Conservation (phyloP, 2,888 invertebrate species). For the Salticus scenicus region DNA sequence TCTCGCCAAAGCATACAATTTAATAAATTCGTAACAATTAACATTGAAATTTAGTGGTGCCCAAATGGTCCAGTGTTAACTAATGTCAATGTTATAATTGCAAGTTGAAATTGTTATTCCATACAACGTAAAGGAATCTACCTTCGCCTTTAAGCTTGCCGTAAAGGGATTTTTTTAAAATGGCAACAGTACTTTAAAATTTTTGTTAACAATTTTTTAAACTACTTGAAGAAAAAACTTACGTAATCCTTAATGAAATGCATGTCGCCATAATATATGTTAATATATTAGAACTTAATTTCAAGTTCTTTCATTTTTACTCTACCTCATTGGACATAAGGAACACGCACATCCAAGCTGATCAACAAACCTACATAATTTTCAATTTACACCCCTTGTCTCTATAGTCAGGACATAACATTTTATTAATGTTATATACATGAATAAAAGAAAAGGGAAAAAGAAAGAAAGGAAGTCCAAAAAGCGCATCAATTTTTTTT, state of each 20-base stretch:
- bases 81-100: too few relatives aligned
- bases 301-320: background rate
- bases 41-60: too few relatives aligned
- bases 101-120: too few relatives aligned
- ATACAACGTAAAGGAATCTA: too few relatives aligned
- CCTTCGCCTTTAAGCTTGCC: too few relatives aligned
- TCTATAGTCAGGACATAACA: background rate
- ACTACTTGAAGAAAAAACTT: too few relatives aligned
- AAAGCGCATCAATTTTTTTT: background rate
- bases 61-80: too few relatives aligned
- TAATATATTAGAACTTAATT: background rate
- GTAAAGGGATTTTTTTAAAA: too few relatives aligned
- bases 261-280: background rate
- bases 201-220: too few relatives aligned
- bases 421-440: background rate
- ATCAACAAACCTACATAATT: background rate
- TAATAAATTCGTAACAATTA: too few relatives aligned
- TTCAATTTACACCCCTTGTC: background rate
- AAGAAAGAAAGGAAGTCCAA: background rate
- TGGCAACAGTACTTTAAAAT: too few relatives aligned
- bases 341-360: background rate
- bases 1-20: too few relatives aligned
- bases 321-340: background rate
- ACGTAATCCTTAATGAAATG: conserved; percentile 7
- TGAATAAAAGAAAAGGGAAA: background rate